phyloP scores from a whole-genome alignment of 2,888 invertebrate genomes.

The Apamea epomidion region DNA sequence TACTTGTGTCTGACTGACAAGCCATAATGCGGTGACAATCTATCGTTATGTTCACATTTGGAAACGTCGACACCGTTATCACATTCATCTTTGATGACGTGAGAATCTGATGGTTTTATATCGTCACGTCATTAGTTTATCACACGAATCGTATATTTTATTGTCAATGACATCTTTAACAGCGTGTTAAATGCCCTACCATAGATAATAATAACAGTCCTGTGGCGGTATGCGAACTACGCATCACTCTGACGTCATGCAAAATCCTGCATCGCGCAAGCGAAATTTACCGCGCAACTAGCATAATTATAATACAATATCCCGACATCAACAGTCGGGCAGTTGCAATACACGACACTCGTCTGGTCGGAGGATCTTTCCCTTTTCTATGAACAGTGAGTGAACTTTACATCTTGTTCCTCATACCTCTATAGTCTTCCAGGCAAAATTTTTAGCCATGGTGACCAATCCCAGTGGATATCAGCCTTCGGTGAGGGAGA shows the following conservation, averaged over 20 bases:
- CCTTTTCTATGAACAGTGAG: no score
- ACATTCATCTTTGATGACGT: not conserved
- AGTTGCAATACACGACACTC: no score
- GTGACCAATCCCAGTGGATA: not conserved
- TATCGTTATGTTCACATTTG: constrained; percentile 4
- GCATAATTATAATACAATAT: no score
- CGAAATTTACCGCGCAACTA: no score
- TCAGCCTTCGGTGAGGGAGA: not conserved
- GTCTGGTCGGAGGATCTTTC: no score
- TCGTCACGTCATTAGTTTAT: not conserved
- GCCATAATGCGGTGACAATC: constrained; percentile 37
- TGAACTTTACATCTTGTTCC: no score
- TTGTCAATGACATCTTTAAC: not conserved
- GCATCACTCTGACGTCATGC: no score
- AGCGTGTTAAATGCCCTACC: not conserved
- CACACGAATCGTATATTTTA: not conserved
- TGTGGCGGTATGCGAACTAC: no score
- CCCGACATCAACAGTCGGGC: no score
- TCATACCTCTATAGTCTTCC: no score
- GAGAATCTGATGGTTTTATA: constrained; percentile 14
- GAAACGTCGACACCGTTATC: not conserved
- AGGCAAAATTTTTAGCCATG: not conserved
- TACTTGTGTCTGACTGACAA: constrained; percentile 30
- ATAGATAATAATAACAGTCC: not conserved
- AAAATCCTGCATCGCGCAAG: no score